phyloP scores from a whole-genome alignment of 2,113 vertebrate species.

The Fulica atra region DNA sequence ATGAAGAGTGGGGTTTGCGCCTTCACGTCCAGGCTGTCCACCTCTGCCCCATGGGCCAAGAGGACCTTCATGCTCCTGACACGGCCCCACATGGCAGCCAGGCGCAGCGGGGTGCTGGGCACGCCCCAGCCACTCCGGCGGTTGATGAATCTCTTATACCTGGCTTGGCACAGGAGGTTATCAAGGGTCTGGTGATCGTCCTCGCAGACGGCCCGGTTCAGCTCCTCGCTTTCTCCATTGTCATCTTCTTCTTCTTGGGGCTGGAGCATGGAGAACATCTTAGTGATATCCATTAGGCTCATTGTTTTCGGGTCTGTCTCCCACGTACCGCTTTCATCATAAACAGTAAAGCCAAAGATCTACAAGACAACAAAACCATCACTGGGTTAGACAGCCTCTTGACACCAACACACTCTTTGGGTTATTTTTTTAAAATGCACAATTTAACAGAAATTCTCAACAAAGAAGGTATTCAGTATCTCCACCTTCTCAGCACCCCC shows the following conservation, averaged over 20 bases:
- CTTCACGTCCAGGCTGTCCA: conserved; percentile 91
- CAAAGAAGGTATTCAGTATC: too few relatives aligned
- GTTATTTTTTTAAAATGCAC: neutral
- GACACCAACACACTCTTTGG: neutral
- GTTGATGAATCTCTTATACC: conserved; percentile 84
- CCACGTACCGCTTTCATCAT: conserved; percentile 66
- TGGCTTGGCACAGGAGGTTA: conserved; percentile 81
- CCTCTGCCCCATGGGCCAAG: conserved; percentile 86
- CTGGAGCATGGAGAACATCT: conserved; percentile 93
- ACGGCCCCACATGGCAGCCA: conserved; percentile 85
- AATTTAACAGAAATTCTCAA: neutral
- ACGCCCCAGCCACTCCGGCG: conserved; percentile 89
- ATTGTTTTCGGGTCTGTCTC: conserved; percentile 70
- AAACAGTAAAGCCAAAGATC: conserved; percentile 2
- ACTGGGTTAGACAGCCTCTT: neutral
- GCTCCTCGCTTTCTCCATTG: conserved; percentile 72
- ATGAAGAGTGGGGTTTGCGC: conserved; percentile 94
- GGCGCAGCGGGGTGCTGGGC: conserved; percentile 86
- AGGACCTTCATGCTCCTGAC: conserved; percentile 83
- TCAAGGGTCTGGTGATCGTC: conserved; percentile 77
- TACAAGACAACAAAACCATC: neutral
- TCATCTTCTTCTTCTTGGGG: conserved; percentile 77
- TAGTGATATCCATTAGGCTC: conserved; percentile 93
- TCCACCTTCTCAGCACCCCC: too few relatives aligned
- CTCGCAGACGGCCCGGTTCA: conserved; percentile 81